Conservation (phyloP, 2,888 invertebrate species). For the Acanthosepion lycidas region DNA sequence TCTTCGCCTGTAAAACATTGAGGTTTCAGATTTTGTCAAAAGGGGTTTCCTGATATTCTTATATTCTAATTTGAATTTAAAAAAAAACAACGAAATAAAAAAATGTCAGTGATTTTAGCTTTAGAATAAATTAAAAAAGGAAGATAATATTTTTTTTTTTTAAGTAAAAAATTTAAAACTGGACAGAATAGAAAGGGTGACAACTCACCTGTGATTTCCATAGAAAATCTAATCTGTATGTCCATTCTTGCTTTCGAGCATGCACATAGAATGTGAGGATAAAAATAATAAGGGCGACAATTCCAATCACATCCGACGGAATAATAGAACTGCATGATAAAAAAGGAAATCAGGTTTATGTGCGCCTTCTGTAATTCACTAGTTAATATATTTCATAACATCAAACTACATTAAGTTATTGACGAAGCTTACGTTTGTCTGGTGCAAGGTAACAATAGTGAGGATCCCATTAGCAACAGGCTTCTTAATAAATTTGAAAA, state of each 20-base stretch:
- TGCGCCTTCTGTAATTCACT: too few species aligned
- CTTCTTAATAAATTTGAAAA: too few species aligned
- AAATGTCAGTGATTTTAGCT: background rate
- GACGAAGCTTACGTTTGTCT: too few species aligned
- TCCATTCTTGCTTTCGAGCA: conserved; percentile 88
- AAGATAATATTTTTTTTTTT: background rate
- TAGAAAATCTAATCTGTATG: conserved; percentile 81
- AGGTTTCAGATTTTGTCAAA: too few species aligned
- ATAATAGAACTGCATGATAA: conserved; percentile 73
- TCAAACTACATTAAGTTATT: too few species aligned
- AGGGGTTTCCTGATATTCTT: too few species aligned
- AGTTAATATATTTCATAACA: too few species aligned
- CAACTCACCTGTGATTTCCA: conserved; percentile 76
- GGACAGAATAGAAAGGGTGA: background rate
- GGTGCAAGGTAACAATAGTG: too few species aligned
- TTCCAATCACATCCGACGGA: conserved; percentile 83
- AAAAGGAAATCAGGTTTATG: background rate
- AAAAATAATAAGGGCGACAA: conserved; percentile 85
- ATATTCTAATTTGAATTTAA: too few species aligned
- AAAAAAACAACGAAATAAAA: too few species aligned
- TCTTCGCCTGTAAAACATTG: too few species aligned
- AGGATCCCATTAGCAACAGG: too few species aligned
- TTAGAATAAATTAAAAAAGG: background rate
- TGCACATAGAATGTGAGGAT: conserved; percentile 88
- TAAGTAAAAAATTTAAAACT: background rate